Conservation (phyloP, 2,113 vertebrate species). For the human (Homo sapiens) region DNA sequence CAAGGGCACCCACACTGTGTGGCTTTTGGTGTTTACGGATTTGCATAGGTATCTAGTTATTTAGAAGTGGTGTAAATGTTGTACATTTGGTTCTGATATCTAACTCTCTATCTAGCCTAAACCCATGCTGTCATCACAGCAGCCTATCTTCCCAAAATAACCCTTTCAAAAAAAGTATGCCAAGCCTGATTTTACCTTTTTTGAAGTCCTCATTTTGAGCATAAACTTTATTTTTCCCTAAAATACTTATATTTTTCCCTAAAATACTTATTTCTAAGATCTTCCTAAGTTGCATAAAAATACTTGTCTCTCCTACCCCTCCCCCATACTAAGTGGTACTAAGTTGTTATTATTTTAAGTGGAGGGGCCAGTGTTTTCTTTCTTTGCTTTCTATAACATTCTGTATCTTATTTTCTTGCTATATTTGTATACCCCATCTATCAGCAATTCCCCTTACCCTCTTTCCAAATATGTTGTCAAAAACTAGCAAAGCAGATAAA, state of each 20-base stretch:
- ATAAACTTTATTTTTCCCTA: not conserved
- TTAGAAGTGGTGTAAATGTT: not conserved
- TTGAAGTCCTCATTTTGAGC: not conserved
- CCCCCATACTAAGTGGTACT: not conserved
- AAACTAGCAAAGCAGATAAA: not conserved
- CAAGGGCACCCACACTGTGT: not conserved
- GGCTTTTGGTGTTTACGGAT: not conserved
- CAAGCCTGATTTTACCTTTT: not conserved
- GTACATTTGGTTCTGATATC: not conserved
- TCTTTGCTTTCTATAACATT: not conserved
- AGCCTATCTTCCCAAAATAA: not conserved
- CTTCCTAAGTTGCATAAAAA: not conserved
- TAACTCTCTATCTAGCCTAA: constrained; percentile 8
- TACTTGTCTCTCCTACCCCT: not conserved
- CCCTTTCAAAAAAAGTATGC: not conserved
- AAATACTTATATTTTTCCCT: not conserved
- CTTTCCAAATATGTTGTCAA: not conserved
- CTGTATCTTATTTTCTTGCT: not conserved
- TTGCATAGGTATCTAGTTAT: not conserved
- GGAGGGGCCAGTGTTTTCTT: not conserved
- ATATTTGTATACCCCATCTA: not conserved
- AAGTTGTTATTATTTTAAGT: not conserved
- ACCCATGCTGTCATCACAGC: not conserved
- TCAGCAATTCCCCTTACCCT: not conserved
- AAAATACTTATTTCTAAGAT: not conserved